These are phyloP conservation scores for Typhlichthys subterraneus DNA, from an alignment of 2,797 vertebrate species.

Conservation along the genomic window DNA sequence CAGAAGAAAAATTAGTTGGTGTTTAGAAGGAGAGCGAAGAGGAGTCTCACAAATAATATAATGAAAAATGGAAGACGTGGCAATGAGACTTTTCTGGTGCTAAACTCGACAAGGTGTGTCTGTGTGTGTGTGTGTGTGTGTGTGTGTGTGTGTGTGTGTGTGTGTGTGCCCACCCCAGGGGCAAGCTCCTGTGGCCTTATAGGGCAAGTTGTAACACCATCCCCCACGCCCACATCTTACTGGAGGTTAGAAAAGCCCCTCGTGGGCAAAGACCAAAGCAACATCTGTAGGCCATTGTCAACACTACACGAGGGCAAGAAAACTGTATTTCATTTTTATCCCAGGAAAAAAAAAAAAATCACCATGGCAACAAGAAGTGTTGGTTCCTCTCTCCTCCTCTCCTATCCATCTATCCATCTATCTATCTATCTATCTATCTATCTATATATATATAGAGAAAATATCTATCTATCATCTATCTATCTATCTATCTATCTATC, in stretches of 20 bases:
- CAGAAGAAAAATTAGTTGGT: conserved; percentile 6
- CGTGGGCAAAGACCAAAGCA: conserved; percentile 51
- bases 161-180: conserved; percentile 36
- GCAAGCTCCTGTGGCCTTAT: conserved; percentile 2
- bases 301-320: conserved; percentile 37
- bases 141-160: no score
- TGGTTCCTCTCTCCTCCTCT: conserved; percentile 35
- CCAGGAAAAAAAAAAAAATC: conserved; percentile 43
- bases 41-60: conserved; percentile 62
- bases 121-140: no score
- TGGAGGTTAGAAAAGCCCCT: conserved; percentile 44
- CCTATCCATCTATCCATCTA: conserved; percentile 10
- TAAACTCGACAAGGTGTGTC: conserved; percentile 36
- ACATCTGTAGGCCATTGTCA: conserved; percentile 53
- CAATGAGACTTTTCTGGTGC: conserved; percentile 66
- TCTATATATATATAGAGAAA: neutral
- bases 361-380: conserved; percentile 64
- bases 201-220: conserved; percentile 14
- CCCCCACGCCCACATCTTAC: conserved; percentile 12
- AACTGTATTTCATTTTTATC: conserved; percentile 20
- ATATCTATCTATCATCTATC: neutral
- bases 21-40: conserved; percentile 16
- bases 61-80: conserved; percentile 71
- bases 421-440: conserved; percentile 3
- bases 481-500: neutral